Evolutionary conservation across 2,113 vertebrate species (phyloP), one percentile per base, ranked within the genome.

Genomic region (Phaethornis superciliosus): DNA sequence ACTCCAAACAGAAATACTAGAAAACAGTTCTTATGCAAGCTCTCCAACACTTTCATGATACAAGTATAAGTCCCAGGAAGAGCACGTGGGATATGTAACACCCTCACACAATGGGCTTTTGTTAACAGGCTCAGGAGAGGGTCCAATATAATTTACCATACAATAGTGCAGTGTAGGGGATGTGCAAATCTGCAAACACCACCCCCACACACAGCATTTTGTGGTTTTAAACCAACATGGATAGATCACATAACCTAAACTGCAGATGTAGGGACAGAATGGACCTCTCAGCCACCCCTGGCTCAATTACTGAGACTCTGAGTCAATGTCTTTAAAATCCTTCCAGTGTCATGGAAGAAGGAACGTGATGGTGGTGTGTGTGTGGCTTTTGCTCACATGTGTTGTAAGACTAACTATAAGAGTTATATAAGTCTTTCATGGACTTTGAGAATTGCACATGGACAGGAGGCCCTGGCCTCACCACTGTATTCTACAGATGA

Each of bases 71-170:
- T 87, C 51, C 54, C 9, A 26, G 80, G 89, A 78, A 3, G 37
- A 65, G 70, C 87, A 62, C 7, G 12, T 37, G 63, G 84, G 89
- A 26, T 51, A 33, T 67, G 6, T 44, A 51, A 93, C 76, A 86
- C 85, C 75, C 60, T 18, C n/a, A 18, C 13, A 97, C 96, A 97
- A 97, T 88, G 81, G 77, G 54, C 90, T 93, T 96, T 90, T 95
- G 96, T 92, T 74, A 58, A 30, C 55, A 60, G 81, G 71, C 91
- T 92, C 95, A 44, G 89, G 67, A 87, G 55, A 54, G 74, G 81
- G 89, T 94, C 42, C 82, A 15, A 12, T 17, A 14, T 52, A 42
- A 89, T 89, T 97, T 95, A 69, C 94, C 96, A 94, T 77, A 95
- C 96, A 94, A 95, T 96, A 92, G 85, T 71, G 47, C 62, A 35